These are phyloP conservation scores for Theonella swinhoei DNA, from an alignment of 37 sponge, comb jelly and placozoan genomes.

Conservation along the genomic window DNA sequence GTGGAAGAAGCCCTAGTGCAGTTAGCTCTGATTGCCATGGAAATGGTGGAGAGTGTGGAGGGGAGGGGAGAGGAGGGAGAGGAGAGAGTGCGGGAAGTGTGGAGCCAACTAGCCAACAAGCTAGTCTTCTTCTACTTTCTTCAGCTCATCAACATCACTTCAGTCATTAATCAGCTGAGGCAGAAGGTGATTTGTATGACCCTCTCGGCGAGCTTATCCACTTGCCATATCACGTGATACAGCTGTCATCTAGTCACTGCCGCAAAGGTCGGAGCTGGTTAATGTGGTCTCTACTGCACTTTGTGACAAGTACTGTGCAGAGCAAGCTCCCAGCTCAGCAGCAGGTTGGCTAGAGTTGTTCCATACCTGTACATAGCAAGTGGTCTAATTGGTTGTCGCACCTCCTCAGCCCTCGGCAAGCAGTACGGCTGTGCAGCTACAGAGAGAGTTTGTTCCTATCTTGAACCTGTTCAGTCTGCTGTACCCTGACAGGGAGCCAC, in stretches of 20 bases:
- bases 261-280: conserved; percentile 68
- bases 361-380: no score
- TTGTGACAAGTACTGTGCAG: conserved; percentile 54
- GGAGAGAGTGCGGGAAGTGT: conserved; percentile 40
- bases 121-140: conserved; percentile 62
- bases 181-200: conserved; percentile 39
- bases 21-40: conserved; percentile 62
- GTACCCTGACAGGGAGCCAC: conserved; percentile 51
- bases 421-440: background rate
- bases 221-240: background rate
- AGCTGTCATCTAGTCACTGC: conserved; percentile 36
- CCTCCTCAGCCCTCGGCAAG: background rate
- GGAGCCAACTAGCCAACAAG: conserved; percentile 67
- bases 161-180: conserved; percentile 43
- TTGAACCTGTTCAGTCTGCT: conserved; percentile 61
- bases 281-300: conserved; percentile 77
- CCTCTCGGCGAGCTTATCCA: background rate
- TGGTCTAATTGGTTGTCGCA: background rate
- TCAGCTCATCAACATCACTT: conserved; percentile 48
- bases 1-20: conserved; percentile 55
- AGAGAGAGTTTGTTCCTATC: conserved; percentile 65
- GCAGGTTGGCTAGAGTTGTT: background rate
- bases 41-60: conserved; percentile 29
- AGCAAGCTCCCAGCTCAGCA: conserved; percentile 23
- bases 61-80: conserved; percentile 14